phyloP scores from a whole-genome alignment of 2,797 vertebrate species.

The Phrynocephalus forsythii region DNA sequence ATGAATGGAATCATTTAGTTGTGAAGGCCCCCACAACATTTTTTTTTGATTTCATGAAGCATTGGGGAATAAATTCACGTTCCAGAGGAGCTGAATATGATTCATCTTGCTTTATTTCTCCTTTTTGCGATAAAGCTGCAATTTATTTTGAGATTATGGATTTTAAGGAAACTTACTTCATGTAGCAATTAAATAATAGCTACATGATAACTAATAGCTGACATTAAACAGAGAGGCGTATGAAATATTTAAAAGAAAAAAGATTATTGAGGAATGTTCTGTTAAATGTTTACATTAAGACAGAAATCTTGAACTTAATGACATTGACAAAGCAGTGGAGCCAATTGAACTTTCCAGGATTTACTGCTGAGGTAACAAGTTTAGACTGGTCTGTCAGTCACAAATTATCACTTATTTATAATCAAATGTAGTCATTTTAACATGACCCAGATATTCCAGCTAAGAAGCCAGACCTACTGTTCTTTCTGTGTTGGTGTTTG shows the following conservation, averaged over 20 bases:
- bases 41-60: too few relatives aligned
- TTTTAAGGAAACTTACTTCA: not conserved
- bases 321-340: not conserved
- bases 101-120: not conserved
- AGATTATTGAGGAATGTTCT: not conserved
- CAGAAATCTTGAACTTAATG: not conserved
- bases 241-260: not conserved
- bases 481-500: not conserved
- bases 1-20: too few relatives aligned
- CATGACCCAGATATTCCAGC: not conserved
- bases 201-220: not conserved
- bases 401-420: constrained; percentile 16
- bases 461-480: constrained; percentile 6
- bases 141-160: not conserved
- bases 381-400: not conserved
- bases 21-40: too few relatives aligned
- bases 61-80: too few relatives aligned
- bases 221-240: not conserved
- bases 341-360: not conserved
- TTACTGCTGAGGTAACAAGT: constrained; percentile 19
- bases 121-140: not conserved
- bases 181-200: not conserved
- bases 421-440: constrained; percentile 30
- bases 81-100: too few relatives aligned
- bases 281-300: constrained; percentile 4